Evolutionary conservation across 2,888 invertebrate genomes (phyloP).

Genomic region (Elysia crispata): DNA sequence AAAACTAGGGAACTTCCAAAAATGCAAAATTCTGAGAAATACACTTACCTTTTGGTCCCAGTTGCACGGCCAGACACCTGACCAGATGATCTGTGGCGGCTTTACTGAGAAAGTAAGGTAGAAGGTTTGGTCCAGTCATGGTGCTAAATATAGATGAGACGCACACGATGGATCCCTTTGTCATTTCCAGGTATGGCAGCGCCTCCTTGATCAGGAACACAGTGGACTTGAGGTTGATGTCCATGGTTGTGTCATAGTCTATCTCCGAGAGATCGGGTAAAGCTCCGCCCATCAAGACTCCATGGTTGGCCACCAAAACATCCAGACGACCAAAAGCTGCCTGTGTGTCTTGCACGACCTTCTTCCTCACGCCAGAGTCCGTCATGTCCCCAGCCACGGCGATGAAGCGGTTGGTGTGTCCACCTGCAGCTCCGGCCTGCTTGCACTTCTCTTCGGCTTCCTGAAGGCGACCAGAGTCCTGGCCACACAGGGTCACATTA

Average conservation of each 20-base stretch:
- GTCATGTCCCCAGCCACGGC: not conserved
- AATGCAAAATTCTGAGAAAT: too few species aligned
- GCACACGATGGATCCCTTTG: slow-evolving; percentile 83
- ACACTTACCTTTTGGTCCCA: not conserved
- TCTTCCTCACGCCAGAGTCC: not conserved
- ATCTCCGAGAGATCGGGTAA: not conserved
- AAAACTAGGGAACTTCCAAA: too few species aligned
- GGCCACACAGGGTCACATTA: not conserved
- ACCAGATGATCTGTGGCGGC: slow-evolving; percentile 1
- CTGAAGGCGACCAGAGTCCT: not conserved
- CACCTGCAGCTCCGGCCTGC: not conserved
- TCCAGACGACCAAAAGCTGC: not conserved
- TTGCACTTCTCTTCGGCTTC: not conserved
- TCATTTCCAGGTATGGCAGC: slow-evolving; percentile 86
- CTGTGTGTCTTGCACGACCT: not conserved
- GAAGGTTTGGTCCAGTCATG: not conserved
- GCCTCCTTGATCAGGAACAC: not conserved
- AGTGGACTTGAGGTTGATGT: not conserved
- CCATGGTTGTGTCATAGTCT: not conserved
- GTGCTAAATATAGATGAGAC: slow-evolving; percentile 82
- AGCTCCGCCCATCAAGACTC: not conserved
- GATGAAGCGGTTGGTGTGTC: not conserved
- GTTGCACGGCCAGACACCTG: not conserved
- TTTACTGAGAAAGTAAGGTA: not conserved
- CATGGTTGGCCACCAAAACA: not conserved